Evolutionary conservation across 2,113 vertebrate species (phyloP).

Genomic region (Pterocles burchelli): DNA sequence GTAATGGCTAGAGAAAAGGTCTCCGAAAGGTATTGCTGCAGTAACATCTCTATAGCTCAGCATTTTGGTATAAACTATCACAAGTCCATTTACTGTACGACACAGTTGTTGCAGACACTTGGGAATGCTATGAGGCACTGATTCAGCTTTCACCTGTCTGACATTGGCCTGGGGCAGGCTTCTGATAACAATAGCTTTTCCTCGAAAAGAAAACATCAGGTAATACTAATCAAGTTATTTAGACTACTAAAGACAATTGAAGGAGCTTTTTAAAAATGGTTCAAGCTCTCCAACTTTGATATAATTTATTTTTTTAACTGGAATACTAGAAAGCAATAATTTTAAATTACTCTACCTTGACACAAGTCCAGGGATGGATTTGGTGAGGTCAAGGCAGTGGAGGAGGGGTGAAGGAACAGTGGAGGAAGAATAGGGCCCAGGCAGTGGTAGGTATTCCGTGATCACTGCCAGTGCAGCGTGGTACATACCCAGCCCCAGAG

Average conservation of each 20-base stretch:
- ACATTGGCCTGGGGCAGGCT: not conserved
- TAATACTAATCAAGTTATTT: not conserved
- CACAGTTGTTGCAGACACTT: not conserved
- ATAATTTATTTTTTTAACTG: not conserved
- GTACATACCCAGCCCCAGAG: not conserved
- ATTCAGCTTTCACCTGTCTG: not conserved
- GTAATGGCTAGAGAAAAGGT: not conserved
- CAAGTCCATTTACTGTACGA: not conserved
- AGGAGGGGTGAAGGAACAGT: not conserved
- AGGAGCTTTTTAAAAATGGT: not conserved
- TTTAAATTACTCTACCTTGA: not conserved
- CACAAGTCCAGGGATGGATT: not conserved
- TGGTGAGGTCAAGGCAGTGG: not conserved
- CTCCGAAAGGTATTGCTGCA: not conserved
- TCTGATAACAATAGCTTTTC: not conserved
- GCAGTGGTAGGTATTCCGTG: not conserved
- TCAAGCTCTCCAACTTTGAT: not conserved
- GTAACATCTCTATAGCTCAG: not conserved
- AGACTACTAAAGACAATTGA: not conserved
- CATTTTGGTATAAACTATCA: not conserved
- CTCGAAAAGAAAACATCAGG: not conserved
- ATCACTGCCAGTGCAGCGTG: accelerated
- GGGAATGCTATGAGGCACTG: not conserved
- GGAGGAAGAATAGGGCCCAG: not conserved
- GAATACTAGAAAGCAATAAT: not conserved